These are phyloP conservation scores for Uropsilus gracilis DNA, from an alignment of 2,113 vertebrate species.

Conservation along the genomic window DNA sequence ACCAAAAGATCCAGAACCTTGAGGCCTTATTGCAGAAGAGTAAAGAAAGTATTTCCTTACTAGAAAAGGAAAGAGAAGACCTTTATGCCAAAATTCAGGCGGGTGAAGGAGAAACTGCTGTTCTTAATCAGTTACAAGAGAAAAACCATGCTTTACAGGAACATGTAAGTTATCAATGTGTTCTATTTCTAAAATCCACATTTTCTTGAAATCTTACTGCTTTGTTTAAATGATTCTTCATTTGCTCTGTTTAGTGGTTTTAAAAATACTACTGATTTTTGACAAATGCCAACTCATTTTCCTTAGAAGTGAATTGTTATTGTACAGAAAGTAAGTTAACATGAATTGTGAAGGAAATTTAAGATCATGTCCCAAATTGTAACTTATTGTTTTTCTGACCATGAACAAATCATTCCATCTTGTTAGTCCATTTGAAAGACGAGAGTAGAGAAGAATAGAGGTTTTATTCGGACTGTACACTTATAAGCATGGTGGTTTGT, in stretches of 20 bases:
- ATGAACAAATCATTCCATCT: neutral
- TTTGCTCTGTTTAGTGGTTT: conserved; percentile 22
- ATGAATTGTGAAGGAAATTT: conserved; percentile 16
- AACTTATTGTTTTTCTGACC: neutral
- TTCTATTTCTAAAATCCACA: conserved; percentile 7
- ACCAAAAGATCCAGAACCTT: conserved; percentile 99
- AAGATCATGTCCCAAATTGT: neutral
- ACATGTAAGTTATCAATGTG: conserved; percentile 87
- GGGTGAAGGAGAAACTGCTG: conserved; percentile 96
- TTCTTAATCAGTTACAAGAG: conserved; percentile 97
- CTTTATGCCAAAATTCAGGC: conserved; percentile 98
- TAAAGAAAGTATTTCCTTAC: conserved; percentile 93
- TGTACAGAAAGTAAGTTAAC: neutral
- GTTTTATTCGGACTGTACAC: neutral
- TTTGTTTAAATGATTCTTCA: neutral
- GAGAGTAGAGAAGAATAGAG: too few species aligned
- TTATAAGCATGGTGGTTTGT: conserved; percentile 31
- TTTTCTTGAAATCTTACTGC: neutral
- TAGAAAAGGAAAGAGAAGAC: conserved; percentile 97
- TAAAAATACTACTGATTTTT: conserved; percentile 33
- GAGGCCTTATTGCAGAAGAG: conserved; percentile 98
- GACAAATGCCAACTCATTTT: neutral
- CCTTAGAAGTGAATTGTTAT: neutral
- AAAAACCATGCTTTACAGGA: conserved; percentile 96
- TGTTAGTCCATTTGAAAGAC: neutral